A percentile compares a stretch with the other conserved stretches of the same genome.
Evolutionary conservation across 2,797 vertebrate species (phyloP).

Genomic region (Tinamus major): DNA sequence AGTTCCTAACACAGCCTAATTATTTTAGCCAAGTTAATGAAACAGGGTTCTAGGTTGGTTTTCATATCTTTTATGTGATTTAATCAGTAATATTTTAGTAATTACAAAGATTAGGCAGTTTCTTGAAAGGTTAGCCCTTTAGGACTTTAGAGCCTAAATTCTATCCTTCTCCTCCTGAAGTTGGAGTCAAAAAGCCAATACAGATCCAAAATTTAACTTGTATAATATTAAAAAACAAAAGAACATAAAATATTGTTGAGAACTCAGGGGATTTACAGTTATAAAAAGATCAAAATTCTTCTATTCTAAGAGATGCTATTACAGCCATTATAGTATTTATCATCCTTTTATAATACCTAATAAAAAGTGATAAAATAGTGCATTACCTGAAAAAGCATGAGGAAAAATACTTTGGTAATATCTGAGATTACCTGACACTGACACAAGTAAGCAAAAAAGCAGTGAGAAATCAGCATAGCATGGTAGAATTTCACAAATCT

Average conservation of each 20-base stretch:
- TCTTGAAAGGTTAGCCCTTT: background rate
- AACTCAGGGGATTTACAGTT: background rate
- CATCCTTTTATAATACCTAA: background rate
- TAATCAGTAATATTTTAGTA: background rate
- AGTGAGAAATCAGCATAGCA: slow-evolving; percentile 48
- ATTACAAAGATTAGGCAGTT: background rate
- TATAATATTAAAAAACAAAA: background rate
- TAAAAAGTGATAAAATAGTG: background rate
- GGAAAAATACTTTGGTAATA: background rate
- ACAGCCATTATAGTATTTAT: background rate
- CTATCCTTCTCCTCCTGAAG: background rate
- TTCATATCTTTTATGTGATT: background rate
- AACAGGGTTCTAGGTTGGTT: background rate
- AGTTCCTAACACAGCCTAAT: background rate
- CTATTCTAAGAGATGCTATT: background rate
- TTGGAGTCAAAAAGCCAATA: background rate
- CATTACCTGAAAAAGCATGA: background rate
- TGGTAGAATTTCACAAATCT: slow-evolving; percentile 59
- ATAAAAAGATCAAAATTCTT: background rate
- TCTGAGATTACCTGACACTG: slow-evolving; percentile 27
- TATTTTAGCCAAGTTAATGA: background rate
- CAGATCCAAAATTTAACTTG: background rate
- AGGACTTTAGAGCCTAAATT: background rate
- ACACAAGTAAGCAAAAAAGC: slow-evolving; percentile 40
- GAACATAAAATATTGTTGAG: background rate